Percentiles rank a stretch among this genome's conserved stretches.
These are phyloP conservation scores for Anagyrus pseudococci DNA, from an alignment of 2,888 invertebrate species.

Conservation along the genomic window DNA sequence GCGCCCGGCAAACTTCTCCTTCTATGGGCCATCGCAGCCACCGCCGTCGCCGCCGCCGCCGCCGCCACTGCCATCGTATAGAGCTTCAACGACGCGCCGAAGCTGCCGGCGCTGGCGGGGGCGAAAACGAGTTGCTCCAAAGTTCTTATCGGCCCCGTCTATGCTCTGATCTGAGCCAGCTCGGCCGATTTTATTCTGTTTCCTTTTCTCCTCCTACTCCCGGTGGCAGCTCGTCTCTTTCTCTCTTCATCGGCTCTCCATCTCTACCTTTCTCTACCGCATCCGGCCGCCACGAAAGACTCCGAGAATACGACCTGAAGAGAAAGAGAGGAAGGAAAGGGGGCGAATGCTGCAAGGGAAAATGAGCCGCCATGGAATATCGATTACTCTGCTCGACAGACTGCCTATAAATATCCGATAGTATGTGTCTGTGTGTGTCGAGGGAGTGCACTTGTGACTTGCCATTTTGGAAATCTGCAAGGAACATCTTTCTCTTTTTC, in stretches of 20 bases:
- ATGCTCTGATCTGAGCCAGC: background rate
- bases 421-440: background rate
- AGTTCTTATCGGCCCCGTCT: slow-evolving; percentile 20
- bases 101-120: too few relatives aligned
- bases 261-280: slow-evolving; percentile 7
- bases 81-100: too few relatives aligned
- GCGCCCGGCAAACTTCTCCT: slow-evolving; percentile 13
- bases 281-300: background rate
- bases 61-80: too few relatives aligned
- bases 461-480: slow-evolving; percentile 24
- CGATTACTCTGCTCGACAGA: slow-evolving; percentile 23
- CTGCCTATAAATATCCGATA: slow-evolving; percentile 22
- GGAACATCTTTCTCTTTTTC: too few relatives aligned
- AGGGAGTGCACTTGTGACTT: slow-evolving; percentile 14
- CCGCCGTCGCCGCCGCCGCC: too few relatives aligned
- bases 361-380: slow-evolving; percentile 33
- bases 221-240: too few relatives aligned
- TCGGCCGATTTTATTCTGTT: background rate
- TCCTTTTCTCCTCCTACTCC: background rate
- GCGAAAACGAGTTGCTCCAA: slow-evolving; percentile 22
- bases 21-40: background rate
- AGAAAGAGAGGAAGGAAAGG: slow-evolving; percentile 14
- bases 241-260: too few relatives aligned
- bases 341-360: slow-evolving; percentile 6
- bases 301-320: background rate